Conservation (phyloP, 2,797 vertebrate species). For the Syngnathus rostellatus region DNA sequence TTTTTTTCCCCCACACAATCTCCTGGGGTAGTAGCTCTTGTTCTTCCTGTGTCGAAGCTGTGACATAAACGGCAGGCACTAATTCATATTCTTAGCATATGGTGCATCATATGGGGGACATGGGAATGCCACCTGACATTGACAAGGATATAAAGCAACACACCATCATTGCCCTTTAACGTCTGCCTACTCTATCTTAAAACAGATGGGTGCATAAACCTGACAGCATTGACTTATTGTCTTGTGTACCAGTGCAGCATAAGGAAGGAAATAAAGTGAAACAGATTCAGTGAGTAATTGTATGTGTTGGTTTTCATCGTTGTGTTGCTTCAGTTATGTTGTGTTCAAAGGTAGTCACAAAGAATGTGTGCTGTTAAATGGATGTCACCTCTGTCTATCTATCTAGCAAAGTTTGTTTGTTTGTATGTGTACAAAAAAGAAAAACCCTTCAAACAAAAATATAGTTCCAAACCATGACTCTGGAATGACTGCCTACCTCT, state of each 20-base stretch:
- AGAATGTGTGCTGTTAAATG: conserved; percentile 2
- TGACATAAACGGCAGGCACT: conserved; percentile 12
- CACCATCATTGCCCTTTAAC: conserved; percentile 20
- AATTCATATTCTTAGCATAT: conserved; percentile 49
- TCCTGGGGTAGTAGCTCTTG: background rate
- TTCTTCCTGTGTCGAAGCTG: conserved; percentile 5
- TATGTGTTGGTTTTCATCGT: background rate
- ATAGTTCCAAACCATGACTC: conserved; percentile 7
- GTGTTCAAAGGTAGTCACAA: background rate
- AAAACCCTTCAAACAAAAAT: background rate
- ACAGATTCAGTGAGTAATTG: background rate
- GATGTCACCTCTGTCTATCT: background rate
- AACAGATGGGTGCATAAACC: conserved; percentile 51
- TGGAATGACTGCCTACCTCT: conserved; percentile 65
- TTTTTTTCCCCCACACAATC: background rate
- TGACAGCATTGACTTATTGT: conserved; percentile 29
- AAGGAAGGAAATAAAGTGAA: conserved; percentile 19
- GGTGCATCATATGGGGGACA: conserved; percentile 45
- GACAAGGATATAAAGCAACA: conserved; percentile 30
- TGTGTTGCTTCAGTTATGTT: background rate
- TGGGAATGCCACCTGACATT: conserved; percentile 42
- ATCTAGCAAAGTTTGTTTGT: background rate
- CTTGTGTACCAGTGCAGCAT: conserved; percentile 34
- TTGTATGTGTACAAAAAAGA: background rate
- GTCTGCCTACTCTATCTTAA: conserved; percentile 28